phyloP scores from a whole-genome alignment of 2,888 invertebrate genomes.

The Cremastobaeus sp. region DNA sequence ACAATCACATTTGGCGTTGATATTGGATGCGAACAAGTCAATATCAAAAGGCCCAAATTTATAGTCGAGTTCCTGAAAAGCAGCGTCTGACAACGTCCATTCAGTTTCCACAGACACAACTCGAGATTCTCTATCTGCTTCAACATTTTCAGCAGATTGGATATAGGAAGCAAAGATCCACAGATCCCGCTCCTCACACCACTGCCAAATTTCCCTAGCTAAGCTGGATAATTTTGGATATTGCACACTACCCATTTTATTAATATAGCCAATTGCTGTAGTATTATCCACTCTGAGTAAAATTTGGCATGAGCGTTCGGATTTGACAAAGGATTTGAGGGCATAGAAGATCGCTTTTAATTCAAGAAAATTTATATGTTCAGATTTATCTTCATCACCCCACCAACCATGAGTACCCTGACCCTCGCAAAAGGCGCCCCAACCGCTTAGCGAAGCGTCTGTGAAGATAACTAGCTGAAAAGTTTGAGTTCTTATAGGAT shows the following conservation, averaged over 20 bases:
- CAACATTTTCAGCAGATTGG: not conserved
- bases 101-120: slow-evolving; percentile 22
- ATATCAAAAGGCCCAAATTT: too few species aligned
- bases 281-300: too few species aligned
- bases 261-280: too few species aligned
- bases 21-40: too few species aligned
- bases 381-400: slow-evolving; percentile 9
- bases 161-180: too few species aligned
- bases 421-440: slow-evolving; percentile 44
- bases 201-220: too few species aligned
- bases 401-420: slow-evolving; percentile 32
- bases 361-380: slow-evolving; percentile 44
- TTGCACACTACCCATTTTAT: too few species aligned
- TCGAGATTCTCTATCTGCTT: slow-evolving; percentile 16
- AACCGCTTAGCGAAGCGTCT: slow-evolving; percentile 61
- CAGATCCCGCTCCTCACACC: too few species aligned
- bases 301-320: slow-evolving; percentile 7
- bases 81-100: slow-evolving; percentile 48
- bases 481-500: slow-evolving; percentile 8
- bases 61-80: too few species aligned
- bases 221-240: too few species aligned
- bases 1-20: too few species aligned
- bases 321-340: slow-evolving; percentile 33
- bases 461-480: slow-evolving; percentile 24
- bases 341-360: slow-evolving; percentile 26